Conservation (phyloP, 2,797 vertebrate species). For the Sardinella longiceps region DNA sequence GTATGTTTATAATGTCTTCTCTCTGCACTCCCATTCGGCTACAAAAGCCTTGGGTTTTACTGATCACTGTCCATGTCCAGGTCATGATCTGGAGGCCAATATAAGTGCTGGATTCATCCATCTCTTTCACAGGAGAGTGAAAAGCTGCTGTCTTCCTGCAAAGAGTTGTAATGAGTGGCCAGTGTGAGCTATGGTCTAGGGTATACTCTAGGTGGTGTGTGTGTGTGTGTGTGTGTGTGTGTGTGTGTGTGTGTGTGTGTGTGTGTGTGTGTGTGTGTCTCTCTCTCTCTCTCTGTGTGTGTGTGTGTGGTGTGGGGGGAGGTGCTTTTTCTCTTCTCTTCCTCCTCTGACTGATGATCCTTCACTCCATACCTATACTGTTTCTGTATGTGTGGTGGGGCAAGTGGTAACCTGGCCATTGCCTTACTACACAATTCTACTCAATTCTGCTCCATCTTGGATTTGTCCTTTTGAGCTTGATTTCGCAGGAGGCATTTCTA, state of each 20-base stretch:
- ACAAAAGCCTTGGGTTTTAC: neutral
- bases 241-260: too few species aligned
- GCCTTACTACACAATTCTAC: too few species aligned
- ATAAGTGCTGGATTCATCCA: neutral
- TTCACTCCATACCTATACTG: neutral
- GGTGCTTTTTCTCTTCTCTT: neutral
- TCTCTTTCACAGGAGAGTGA: neutral
- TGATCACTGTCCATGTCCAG: neutral
- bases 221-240: neutral
- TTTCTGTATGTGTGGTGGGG: neutral
- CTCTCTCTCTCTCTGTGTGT: neutral
- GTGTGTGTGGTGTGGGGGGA: neutral
- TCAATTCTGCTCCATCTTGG: too few species aligned
- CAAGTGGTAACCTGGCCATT: too few species aligned
- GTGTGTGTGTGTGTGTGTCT: too few species aligned
- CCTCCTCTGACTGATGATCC: neutral
- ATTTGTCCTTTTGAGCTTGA: too few species aligned
- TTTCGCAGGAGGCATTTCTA: too few species aligned
- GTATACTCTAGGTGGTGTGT: neutral
- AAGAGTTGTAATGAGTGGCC: neutral
- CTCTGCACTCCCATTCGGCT: neutral
- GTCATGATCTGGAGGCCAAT: neutral
- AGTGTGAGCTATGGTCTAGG: neutral
- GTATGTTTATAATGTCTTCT: neutral
- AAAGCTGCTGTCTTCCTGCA: neutral